Evolutionary conservation across 2,113 vertebrate species (phyloP), one percentile per base, ranked within the genome.

Genomic region (Eulacestoma nigropectus): DNA sequence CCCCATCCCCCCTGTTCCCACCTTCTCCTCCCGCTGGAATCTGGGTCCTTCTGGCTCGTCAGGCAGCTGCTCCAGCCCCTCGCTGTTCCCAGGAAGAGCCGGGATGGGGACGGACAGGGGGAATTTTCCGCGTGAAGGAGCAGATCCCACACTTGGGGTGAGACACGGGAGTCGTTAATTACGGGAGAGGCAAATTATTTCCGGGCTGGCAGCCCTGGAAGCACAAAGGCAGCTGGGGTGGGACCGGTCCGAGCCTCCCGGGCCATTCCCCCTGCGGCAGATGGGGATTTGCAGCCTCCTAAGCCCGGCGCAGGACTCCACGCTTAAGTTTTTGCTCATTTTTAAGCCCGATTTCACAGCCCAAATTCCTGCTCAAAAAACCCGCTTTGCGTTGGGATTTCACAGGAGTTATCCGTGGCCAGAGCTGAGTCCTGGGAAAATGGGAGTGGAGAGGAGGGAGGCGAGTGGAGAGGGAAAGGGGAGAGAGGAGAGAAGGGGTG

Each of bases 341-440:
- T 84, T 49, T 64, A 93, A 96, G 73, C 63, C 68, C 1, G 1
- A 93, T 96, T 96, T 96, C 85, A 93, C 95, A 93, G 88, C 73
- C 95, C 83, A 39, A 75, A 95, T 95, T 92, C 65, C 73, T 81
- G 16, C 57, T 50, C 60, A 80, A 79, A 72, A 41, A 9, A 32
- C 6, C 4, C 19, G 25, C 84, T 89, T 84, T 73, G 59, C 29
- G 0, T 41, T 81, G 46, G 84, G 62, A 95, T 96, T 93, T 95
- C 93, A 91, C 85, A 84, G 39, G 8, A n/a, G 2, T 95, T 93
- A 81, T 37, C 93, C 44, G 29, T 77, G 91, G 93, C 47, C 84
- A 50, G 85, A 89, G 93, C 49, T 63, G 81, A 83, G 56, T 53
- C 47, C n/a, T 53, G 63, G 72, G 52, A 63, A 75, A 83, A 72